These are phyloP conservation scores for Chrysodeixis includens DNA, from an alignment of 2,888 invertebrate genomes.

Conservation along the genomic window DNA sequence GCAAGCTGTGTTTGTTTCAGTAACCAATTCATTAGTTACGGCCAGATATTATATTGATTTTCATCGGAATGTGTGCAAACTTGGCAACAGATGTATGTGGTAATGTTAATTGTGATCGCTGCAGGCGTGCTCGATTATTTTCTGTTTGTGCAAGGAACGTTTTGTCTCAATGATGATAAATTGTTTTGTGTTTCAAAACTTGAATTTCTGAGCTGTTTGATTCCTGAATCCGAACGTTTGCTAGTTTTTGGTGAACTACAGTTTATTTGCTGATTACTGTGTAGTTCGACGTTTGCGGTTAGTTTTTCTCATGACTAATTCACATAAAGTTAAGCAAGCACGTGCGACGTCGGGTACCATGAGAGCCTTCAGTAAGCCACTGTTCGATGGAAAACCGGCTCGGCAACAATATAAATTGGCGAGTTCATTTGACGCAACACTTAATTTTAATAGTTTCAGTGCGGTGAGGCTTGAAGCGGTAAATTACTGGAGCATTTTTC, in stretches of 20 bases:
- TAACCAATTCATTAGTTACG: slow-evolving; percentile 42
- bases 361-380: slow-evolving; percentile 26
- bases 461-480: slow-evolving; percentile 71
- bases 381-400: slow-evolving; percentile 41
- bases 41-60: slow-evolving; percentile 45
- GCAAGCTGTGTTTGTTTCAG: slow-evolving; percentile 36
- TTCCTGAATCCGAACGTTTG: neutral
- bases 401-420: slow-evolving; percentile 39
- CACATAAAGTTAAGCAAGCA: slow-evolving; percentile 15
- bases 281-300: neutral
- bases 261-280: neutral
- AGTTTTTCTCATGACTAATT: neutral
- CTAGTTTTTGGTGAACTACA: neutral
- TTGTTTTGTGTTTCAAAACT: slow-evolving; percentile 1
- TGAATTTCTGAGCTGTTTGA: neutral
- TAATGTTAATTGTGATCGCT: slow-evolving; percentile 29
- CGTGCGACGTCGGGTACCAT: slow-evolving; percentile 10
- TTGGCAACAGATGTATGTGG: slow-evolving; percentile 44
- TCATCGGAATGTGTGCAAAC: slow-evolving; percentile 49
- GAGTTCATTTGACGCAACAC: slow-evolving; percentile 61
- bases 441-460: slow-evolving; percentile 68
- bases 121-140: slow-evolving; percentile 40
- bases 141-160: slow-evolving; percentile 29
- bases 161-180: slow-evolving; percentile 8
- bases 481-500: slow-evolving; percentile 73